These are phyloP conservation scores for Salmo trutta DNA, from an alignment of 2,797 vertebrate species.

Conservation along the genomic window DNA sequence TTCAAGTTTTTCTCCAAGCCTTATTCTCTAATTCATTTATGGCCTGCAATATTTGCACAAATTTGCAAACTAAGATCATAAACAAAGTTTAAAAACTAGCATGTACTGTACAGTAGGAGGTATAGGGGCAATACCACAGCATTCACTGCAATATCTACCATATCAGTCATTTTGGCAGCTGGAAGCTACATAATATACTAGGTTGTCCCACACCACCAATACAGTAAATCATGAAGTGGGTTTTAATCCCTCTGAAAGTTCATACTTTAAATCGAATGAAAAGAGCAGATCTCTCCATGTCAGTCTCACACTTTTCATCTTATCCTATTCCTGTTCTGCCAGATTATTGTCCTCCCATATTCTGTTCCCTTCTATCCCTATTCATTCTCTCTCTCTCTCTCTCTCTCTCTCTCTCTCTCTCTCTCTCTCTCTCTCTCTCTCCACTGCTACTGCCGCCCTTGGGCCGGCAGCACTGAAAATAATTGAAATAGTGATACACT, in stretches of 20 bases:
- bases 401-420: constrained; percentile 27
- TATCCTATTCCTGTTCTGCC: constrained; percentile 3
- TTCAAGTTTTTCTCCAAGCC: too few species aligned
- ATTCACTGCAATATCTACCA: neutral
- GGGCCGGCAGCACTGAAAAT: constrained; percentile 54
- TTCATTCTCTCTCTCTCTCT: neutral
- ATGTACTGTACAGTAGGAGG: neutral
- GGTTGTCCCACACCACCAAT: neutral
- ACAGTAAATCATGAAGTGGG: constrained; percentile 1
- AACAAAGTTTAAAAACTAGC: neutral
- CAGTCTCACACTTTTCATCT: constrained; percentile 20
- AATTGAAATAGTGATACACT: constrained; percentile 62
- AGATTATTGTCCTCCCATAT: constrained; percentile 6
- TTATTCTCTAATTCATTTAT: too few species aligned
- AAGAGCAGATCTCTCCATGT: constrained; percentile 30
- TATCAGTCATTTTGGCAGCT: neutral
- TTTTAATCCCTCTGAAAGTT: constrained; percentile 11
- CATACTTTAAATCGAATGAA: constrained; percentile 23
- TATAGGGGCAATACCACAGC: neutral
- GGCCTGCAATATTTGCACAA: too few species aligned
- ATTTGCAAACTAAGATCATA: neutral
- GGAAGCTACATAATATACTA: neutral
- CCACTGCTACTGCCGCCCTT: constrained; percentile 33
- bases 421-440: constrained; percentile 20
- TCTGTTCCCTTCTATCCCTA: constrained; percentile 23